Conservation (phyloP, 2,888 invertebrate species). For the Limnephilus lunatus region DNA sequence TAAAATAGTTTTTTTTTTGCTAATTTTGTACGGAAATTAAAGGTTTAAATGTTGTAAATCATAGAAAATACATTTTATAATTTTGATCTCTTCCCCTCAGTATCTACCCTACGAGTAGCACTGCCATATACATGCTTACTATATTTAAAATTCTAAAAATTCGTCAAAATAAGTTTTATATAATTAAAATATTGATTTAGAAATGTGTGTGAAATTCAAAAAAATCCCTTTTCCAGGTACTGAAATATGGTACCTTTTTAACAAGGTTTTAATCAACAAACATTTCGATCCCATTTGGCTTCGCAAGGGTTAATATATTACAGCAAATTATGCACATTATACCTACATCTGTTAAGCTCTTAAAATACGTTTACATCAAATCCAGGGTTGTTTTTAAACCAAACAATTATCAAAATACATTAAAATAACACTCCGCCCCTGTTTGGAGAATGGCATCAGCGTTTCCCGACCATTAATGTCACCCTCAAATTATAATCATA, state of each 20-base stretch:
- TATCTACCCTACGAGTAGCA: too few species aligned
- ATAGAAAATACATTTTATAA: not conserved
- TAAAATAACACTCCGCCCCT: conserved; percentile 53
- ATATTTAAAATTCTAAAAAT: not conserved
- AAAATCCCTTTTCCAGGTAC: not conserved
- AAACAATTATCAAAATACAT: conserved; percentile 42
- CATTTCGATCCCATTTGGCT: not conserved
- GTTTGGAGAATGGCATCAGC: conserved; percentile 62
- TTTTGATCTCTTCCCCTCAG: too few species aligned
- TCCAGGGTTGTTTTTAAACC: conserved; percentile 36
- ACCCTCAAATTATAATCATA: conserved; percentile 75
- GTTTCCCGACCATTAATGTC: conserved; percentile 69
- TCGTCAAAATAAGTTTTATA: not conserved
- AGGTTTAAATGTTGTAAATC: not conserved
- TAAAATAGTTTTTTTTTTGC: too few species aligned
- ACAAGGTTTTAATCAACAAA: not conserved
- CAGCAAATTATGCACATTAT: not conserved
- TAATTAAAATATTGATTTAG: not conserved
- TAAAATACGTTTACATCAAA: conserved; percentile 18
- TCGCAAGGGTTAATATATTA: not conserved
- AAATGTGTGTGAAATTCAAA: not conserved
- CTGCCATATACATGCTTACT: too few species aligned
- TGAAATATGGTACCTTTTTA: not conserved
- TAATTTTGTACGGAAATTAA: too few species aligned
- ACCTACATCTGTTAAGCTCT: not conserved